Evolutionary conservation across 92 coral and sea anemone genomes (phyloP), one percentile per base, ranked within the genome.

Genomic region (Heteractis magnifica): DNA sequence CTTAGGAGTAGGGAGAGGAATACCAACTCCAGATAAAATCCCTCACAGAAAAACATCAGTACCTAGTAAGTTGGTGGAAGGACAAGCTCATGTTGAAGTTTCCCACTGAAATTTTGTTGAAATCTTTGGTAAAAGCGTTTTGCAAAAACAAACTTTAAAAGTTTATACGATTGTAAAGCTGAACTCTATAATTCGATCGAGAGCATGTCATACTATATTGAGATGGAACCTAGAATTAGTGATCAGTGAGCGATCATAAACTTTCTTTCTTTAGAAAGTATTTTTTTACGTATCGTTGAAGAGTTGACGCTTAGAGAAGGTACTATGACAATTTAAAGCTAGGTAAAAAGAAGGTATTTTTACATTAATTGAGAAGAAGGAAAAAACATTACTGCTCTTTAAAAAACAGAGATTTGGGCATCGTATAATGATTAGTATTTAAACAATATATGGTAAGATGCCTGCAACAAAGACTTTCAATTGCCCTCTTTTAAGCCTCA

Each of bases 11-110:
- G 99, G 99, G 20, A 90, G 91, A 85, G 99, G 94, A 48, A 94
- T 94, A 56, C 99, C 99, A 8, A 97, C 94, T 52, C 99, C 99
- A 44, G 99, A 97, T 59, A 94, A 97, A 80, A 97, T 97, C 73
- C 99, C 99, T n/a, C 99, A 97, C 86, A 88, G 99, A 89, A 97
- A 97, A 89, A 85, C 95, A 23, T 97, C 99, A 10, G 99, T 97
- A 26, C 99, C 99, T 75, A 97, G 99, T 90, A 97, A 97, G 98
- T 91, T 97, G 86, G 97, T 87, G 93, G 88, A 83, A 76, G 82
- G 86, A 75, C 88, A 88, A 88, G 75, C 90, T 49, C 90, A 88
- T 81, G 84, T 81, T 68, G 77, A 81, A 48, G 84, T 81, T 51
- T 81, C 84, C 56, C 73, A 81, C 84, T 81, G 74, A 70, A 81